Evolutionary conservation across 2,888 invertebrate genomes (phyloP).

Genomic region (Liposcelis brunnea): DNA sequence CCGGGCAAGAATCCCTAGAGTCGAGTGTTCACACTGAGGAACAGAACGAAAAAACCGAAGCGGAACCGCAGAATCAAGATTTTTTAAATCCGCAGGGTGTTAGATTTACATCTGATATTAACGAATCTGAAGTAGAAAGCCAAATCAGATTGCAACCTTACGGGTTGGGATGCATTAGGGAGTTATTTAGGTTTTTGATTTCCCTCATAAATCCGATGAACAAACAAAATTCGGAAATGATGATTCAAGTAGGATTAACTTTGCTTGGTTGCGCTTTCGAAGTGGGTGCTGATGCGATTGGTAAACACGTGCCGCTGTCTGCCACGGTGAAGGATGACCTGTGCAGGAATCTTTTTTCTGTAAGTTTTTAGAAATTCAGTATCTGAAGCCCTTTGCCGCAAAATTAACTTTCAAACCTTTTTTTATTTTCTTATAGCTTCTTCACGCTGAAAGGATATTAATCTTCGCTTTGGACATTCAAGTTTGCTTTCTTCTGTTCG

Average conservation of each 20-base stretch:
- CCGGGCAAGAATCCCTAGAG: too few species aligned
- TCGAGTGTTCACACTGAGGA: conserved; percentile 10
- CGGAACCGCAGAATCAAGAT: conserved; percentile 30
- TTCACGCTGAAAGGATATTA: conserved; percentile 72
- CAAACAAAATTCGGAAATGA: conserved; percentile 82
- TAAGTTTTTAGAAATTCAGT: conserved; percentile 33
- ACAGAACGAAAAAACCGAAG: conserved; percentile 14
- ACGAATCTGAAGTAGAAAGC: conserved; percentile 26
- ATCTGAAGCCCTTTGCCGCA: too few species aligned
- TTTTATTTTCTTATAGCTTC: conserved; percentile 38
- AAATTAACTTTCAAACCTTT: neutral
- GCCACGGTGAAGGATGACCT: conserved; percentile 80
- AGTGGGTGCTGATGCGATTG: conserved; percentile 77
- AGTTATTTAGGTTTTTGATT: conserved; percentile 83
- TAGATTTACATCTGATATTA: conserved; percentile 53
- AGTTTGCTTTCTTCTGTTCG: conserved; percentile 86
- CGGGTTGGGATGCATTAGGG: conserved; percentile 86
- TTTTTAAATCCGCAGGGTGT: conserved; percentile 83
- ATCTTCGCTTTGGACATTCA: conserved; percentile 85
- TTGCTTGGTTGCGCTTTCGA: conserved; percentile 90
- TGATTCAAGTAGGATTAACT: conserved; percentile 86
- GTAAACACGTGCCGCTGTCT: conserved; percentile 60
- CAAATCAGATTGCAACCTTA: conserved; percentile 52
- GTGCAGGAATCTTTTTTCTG: conserved; percentile 71
- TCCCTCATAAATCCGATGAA: conserved; percentile 87